Evolutionary conservation across 2,113 vertebrate genomes (phyloP), one percentile per base, ranked within the genome.

Genomic region (Phyllopteryx taeniolatus): DNA sequence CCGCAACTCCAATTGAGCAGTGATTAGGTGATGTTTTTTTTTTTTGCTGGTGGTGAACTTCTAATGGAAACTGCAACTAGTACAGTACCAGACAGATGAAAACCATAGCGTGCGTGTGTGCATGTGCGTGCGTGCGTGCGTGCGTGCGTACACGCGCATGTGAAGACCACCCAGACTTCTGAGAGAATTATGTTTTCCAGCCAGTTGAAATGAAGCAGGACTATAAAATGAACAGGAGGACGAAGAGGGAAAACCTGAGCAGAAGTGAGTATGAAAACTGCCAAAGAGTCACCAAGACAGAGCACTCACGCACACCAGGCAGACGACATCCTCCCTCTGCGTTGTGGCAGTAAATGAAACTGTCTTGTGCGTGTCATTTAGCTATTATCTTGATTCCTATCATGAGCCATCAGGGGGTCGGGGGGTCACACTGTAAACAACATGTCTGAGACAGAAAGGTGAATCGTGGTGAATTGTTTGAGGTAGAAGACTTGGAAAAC

Each of bases 101-200:
- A 90, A 85, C 83, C 78, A 77, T 74, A 71, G 79, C 70, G 73
- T 74, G 87, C 64, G 56, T 75, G 71, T 76, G 79, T 76, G 66
- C 61, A 73, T 68, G 67, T 68, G 42, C 47, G 71, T 66, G 72
- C 56, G 67, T 68, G 42, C 47, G 71, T 66, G 72, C 56, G 67
- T 54, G 62, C 31, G 46, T 54, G 15, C 7, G 51, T 65, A 64
- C 68, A 77, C 70, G 76, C 74, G 76, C 71, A 79, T 71, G 63
- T 71, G 67, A 80, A 82, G 93, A 94, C 93, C 92, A 94, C 93
- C 92, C 93, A 93, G 86, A 87, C 44, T 78, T 82, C 72, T 61
- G 76, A 78, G 81, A 66, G 64, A 64, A 72, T 72, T 83, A 76
- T 78, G 75, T 73, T 78, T 78, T 85, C 46, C 67, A 76, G 54